Base-by-base conservation (phyloP, 2,113 vertebrate genomes). In the Columba janthina region DNA sequence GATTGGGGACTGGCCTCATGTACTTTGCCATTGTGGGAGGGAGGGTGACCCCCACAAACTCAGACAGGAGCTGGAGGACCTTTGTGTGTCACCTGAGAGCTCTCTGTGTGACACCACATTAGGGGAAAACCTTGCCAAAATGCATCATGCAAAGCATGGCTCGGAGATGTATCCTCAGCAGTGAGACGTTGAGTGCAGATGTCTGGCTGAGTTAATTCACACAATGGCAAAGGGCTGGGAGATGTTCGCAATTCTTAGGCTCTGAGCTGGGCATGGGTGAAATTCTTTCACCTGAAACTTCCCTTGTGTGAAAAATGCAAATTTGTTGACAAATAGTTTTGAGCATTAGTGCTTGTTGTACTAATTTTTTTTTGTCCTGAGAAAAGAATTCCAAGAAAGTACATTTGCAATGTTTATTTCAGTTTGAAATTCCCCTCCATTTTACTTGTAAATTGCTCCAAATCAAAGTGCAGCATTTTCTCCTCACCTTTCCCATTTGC, bases 401-500 rank as follows among this genome's bases (percentile, higher is more conserved):
- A 81, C 76, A 97, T 97, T 96, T 97, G 96, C 94, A 95, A 95
- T 97, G 94, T 97, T 96, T 96, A 97, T 96, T 97, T 87, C 94
- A 89, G 65, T 90, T 91, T 91, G 85, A 97, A 97, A 92, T 96
- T 96, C 96, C 93, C 94, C 93, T 95, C 69, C 65, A 96, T 97
- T 97, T 97, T 95, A 95, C 96, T 97, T 97, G 95, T 96, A 97
- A 96, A 97, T 96, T 89, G 87, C 77, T 94, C 40, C 80, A 96
- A 97, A 97, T 96, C 91, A 97, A 97, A 96, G 95, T 75, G 73
- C 73, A 81, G 54, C 26, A 75, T 93, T 97, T 94, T 95, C 80
- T 95, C 93, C 80, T 94, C 84, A 95, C 89, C 87, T 85, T 96
- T 94, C 84, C 94, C 91, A 1, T 78, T 96, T 78, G 73, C 89